Conservation (phyloP, 2,797 vertebrate genomes). For the Myotis vivesi region DNA sequence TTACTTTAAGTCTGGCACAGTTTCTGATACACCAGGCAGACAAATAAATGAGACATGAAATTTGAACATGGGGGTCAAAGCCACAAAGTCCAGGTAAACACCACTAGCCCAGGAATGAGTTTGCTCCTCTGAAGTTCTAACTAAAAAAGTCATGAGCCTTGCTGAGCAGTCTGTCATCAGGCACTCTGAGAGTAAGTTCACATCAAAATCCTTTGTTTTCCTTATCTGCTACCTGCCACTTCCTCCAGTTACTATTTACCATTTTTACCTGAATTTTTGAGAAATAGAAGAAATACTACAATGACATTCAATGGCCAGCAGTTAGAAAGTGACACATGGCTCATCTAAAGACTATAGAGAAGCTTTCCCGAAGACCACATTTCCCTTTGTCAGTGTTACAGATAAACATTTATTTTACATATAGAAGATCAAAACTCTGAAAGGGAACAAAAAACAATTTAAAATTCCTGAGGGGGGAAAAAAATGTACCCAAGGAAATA, state of each 20-base stretch:
- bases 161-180: neutral
- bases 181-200: neutral
- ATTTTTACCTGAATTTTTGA: slow-evolving; percentile 54
- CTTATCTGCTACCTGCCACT: neutral
- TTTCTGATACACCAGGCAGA: neutral
- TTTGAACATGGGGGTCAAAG: neutral
- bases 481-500: slow-evolving; percentile 37
- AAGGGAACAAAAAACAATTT: slow-evolving; percentile 55
- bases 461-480: slow-evolving; percentile 26
- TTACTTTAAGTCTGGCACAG: neutral
- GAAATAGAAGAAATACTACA: slow-evolving; percentile 34
- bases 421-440: slow-evolving; percentile 49
- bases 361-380: neutral
- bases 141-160: neutral
- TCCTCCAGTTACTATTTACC: neutral
- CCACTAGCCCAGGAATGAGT: neutral
- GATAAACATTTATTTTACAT: slow-evolving; percentile 51
- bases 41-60: slow-evolving; percentile 36
- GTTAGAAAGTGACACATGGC: slow-evolving; percentile 14
- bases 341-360: neutral
- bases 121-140: neutral
- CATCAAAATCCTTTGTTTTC: neutral
- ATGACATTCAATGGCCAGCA: slow-evolving; percentile 2
- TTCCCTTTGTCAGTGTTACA: slow-evolving; percentile 35
- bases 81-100: neutral